These are phyloP conservation scores for Marmota monax DNA, from an alignment of 2,113 vertebrate species.

Conservation along the genomic window DNA sequence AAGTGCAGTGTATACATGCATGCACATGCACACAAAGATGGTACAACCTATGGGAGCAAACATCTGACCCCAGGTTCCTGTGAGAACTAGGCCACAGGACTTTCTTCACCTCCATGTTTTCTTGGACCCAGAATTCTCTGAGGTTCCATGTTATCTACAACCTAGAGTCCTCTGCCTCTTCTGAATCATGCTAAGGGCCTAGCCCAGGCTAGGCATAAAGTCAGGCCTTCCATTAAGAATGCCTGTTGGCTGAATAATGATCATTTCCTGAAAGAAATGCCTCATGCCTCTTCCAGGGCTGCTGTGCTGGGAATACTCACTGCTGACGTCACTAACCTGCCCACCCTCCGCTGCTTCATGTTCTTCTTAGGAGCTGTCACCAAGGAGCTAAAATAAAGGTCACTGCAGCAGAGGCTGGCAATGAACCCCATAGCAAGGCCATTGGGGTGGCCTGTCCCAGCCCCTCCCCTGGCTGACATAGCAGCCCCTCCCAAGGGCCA, in stretches of 20 bases:
- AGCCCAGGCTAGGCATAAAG: constrained; percentile 29
- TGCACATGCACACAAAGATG: not conserved
- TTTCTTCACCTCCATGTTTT: not conserved
- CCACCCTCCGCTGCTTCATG: constrained; percentile 53
- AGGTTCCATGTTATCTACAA: not conserved
- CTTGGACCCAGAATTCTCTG: too few species aligned
- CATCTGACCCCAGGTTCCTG: not conserved
- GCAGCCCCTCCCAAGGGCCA: not conserved
- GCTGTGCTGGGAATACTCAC: constrained; percentile 66
- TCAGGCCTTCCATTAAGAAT: constrained; percentile 65
- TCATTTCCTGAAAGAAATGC: constrained; percentile 71
- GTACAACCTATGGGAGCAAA: not conserved
- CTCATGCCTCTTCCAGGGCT: constrained; percentile 61
- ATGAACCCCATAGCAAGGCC: constrained; percentile 4
- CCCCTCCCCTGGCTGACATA: constrained; percentile 3
- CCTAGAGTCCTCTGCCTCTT: not conserved
- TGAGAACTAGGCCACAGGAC: not conserved
- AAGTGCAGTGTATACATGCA: not conserved
- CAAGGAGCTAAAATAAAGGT: constrained; percentile 75
- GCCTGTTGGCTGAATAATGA: constrained; percentile 70
- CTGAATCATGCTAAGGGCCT: not conserved
- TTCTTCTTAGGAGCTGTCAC: constrained; percentile 66
- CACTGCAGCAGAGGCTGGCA: constrained; percentile 66
- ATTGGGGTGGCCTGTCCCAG: not conserved
- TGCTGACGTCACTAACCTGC: constrained; percentile 72